A percentile compares a stretch with the other conserved stretches of the same genome.
phyloP scores from a whole-genome alignment of 2,888 invertebrate species.

The Plebejus argus region DNA sequence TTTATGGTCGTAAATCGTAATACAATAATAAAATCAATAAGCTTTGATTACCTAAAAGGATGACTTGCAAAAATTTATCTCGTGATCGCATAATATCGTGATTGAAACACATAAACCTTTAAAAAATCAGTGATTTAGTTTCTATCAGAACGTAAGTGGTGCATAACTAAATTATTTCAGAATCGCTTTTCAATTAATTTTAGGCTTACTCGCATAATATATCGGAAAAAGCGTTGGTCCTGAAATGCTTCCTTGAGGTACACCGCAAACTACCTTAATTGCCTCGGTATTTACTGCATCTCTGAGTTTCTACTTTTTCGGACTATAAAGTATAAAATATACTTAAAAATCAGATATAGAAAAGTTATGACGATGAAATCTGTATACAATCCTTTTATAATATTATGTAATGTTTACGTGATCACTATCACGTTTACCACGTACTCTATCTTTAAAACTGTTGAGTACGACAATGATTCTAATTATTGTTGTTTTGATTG shows the following conservation, averaged over 20 bases:
- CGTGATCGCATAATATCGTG: slow-evolving; percentile 1
- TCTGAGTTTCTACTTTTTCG: background rate
- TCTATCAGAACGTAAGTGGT: background rate
- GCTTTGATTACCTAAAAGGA: background rate
- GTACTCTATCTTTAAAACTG: background rate
- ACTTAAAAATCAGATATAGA: background rate
- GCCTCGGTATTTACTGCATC: background rate
- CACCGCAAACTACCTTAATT: background rate
- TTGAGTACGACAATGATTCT: background rate
- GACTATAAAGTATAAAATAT: background rate
- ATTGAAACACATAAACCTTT: background rate
- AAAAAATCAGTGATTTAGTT: background rate
- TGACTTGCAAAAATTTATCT: background rate
- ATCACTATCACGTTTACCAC: background rate
- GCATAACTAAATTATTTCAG: background rate
- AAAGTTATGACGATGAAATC: too few relatives aligned
- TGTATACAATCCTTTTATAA: too few relatives aligned
- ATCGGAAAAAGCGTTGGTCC: background rate
- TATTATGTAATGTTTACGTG: slow-evolving; percentile 8
- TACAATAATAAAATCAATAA: background rate
- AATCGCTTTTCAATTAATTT: background rate
- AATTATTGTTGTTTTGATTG: background rate
- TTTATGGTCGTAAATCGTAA: background rate
- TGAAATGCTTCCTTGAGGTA: background rate
- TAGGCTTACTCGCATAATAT: background rate